Evolutionary conservation across 2,113 vertebrate species (phyloP).

Genomic region (Peromyscus californicus): DNA sequence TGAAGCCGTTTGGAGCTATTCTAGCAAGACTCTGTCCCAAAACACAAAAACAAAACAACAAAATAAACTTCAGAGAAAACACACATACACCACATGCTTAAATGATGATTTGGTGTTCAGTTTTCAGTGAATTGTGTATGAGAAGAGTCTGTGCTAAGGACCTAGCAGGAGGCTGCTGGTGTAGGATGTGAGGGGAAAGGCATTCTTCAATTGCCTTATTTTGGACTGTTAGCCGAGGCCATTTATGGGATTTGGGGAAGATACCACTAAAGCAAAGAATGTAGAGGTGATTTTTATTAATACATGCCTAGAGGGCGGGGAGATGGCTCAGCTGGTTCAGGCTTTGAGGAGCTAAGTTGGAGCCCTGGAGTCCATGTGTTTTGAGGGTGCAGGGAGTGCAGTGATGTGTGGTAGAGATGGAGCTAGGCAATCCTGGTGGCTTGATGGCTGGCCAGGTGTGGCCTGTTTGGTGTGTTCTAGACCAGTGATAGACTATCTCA

Average conservation of each 20-base stretch:
- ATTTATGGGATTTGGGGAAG: neutral
- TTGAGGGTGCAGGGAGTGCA: neutral
- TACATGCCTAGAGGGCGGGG: neutral
- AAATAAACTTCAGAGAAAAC: neutral
- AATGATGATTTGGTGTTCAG: neutral
- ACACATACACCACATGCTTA: too few relatives aligned
- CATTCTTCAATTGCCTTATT: neutral
- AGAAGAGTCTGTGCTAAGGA: neutral
- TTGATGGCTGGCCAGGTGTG: neutral
- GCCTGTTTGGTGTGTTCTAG: neutral
- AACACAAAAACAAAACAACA: neutral
- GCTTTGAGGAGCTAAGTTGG: neutral
- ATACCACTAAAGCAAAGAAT: neutral
- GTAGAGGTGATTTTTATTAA: conserved; percentile 5
- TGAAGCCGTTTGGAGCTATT: neutral
- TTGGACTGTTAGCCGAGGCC: neutral
- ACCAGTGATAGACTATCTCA: neutral
- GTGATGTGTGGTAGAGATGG: neutral
- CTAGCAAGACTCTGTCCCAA: neutral
- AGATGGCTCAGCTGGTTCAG: neutral
- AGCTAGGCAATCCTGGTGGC: neutral
- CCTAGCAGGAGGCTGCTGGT: neutral
- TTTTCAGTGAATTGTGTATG: neutral
- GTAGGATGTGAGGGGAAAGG: neutral
- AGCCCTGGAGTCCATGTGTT: neutral